These are phyloP conservation scores for Peromyscus aztecus DNA, from an alignment of 2,797 vertebrate genomes.

Conservation along the genomic window DNA sequence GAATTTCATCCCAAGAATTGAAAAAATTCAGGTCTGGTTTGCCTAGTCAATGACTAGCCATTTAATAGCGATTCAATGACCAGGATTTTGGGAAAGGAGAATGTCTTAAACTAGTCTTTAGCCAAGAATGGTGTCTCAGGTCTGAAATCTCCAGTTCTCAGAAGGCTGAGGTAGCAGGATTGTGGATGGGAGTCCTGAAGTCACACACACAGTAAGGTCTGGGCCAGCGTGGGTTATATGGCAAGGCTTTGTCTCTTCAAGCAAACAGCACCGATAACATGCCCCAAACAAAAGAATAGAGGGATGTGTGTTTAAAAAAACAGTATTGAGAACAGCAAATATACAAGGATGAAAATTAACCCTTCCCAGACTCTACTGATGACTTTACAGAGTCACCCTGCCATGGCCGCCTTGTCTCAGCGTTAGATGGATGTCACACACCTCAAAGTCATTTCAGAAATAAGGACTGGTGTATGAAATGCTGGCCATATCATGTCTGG, in stretches of 20 bases:
- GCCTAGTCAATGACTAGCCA: not conserved
- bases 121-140: too few species aligned
- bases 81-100: not conserved
- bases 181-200: not conserved
- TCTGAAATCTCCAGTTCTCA: not conserved
- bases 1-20: not conserved
- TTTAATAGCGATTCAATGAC: not conserved
- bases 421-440: accelerated
- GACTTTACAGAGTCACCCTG: not conserved
- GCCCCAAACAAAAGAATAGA: not conserved
- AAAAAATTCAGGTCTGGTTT: not conserved
- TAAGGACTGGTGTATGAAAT: not conserved
- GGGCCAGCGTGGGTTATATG: not conserved
- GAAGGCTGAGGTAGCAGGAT: not conserved
- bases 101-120: not conserved
- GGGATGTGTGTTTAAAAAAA: not conserved
- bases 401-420: too few species aligned
- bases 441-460: not conserved
- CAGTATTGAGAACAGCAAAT: not conserved
- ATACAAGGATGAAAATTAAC: not conserved
- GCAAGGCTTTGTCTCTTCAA: not conserved
- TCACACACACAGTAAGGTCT: not conserved
- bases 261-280: not conserved
- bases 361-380: not conserved
- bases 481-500: not conserved